phyloP scores from a whole-genome alignment of 2,888 invertebrate genomes.

The Chrysolina americana region DNA sequence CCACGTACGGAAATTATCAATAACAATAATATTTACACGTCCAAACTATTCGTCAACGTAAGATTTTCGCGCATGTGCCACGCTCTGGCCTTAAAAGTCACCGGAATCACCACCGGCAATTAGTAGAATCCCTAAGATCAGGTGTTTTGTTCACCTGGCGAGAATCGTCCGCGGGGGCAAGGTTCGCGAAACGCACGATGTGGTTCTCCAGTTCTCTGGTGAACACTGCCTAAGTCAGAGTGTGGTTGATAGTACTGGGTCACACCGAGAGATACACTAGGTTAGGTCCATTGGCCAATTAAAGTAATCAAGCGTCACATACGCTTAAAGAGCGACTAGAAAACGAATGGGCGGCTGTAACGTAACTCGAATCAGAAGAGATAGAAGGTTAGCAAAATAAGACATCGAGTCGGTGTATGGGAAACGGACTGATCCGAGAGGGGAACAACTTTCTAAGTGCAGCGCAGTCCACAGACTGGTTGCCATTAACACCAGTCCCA shows the following conservation, averaged over 20 bases:
- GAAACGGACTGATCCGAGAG: conserved; percentile 49
- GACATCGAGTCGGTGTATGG: conserved; percentile 44
- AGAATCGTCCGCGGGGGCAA: conserved; percentile 52
- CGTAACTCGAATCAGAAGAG: conserved; percentile 57
- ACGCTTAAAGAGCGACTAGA: conserved; percentile 32
- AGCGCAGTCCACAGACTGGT: conserved; percentile 25
- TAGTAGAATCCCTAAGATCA: conserved; percentile 21
- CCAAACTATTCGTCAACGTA: neutral
- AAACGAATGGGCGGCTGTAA: conserved; percentile 54
- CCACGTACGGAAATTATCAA: conserved; percentile 5
- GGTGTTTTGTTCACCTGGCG: conserved; percentile 18
- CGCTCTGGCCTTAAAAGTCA: conserved; percentile 6
- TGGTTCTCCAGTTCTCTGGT: conserved; percentile 39
- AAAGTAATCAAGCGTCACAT: conserved; percentile 35
- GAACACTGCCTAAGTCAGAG: conserved; percentile 56
- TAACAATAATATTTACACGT: conserved; percentile 21
- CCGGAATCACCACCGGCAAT: conserved; percentile 3
- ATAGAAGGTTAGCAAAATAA: conserved; percentile 62
- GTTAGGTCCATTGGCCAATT: conserved; percentile 55
- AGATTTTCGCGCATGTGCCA: conserved; percentile 7
- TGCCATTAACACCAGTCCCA: conserved; percentile 9
- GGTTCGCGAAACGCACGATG: conserved; percentile 48
- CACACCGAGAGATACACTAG: conserved; percentile 59
- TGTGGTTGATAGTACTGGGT: conserved; percentile 61
- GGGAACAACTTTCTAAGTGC: conserved; percentile 63